Evolutionary conservation across 2,888 invertebrate genomes (phyloP), one percentile per base, ranked within the genome.

Genomic region (Melipona beecheii): DNA sequence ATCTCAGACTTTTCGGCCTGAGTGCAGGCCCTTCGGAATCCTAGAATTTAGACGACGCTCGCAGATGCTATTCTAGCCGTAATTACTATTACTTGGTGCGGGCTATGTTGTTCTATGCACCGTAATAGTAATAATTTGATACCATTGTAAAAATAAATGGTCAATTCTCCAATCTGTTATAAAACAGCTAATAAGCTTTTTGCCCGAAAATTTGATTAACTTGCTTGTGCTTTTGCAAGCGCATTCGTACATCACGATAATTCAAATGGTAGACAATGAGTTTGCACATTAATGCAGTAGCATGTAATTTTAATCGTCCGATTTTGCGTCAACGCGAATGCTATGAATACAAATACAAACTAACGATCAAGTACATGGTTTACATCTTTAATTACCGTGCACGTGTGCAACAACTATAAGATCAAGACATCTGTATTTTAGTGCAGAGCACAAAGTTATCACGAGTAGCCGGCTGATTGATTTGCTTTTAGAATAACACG

Each of bases 281-380:
- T 60, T 60, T 24, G 9, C 27, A 60, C 60, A 24, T 60, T 9
- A 60, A 60, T 24, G 19, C 24, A 6, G 60, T 17, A 24, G 60
- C 60, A 3, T 60, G 60, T 60, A 24, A 60, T 60, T 60, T 60
- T 17, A 17, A 60, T 17, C 27, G 60, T 27, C 17, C 17, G 24
- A 27, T 60, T 60, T 27, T 60, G 17, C 60, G 17, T 60, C 24
- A 60, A 60, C 24, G 6, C 17, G 9, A 60, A 27, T 1, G 60
- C 27, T n/a, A 17, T 24, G 60, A 60, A 60, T 60, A 60, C 24
- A 60, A 60, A 60, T 60, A 60, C 24, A 60, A 60, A 60, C 24
- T 60, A 60, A 60, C 60, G 9, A 43, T 9, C 9, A 43, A 24
- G 60, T 9, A 17, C 9, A 17, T 60, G 27, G 19, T 60, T 60